Base-by-base conservation (phyloP, 2,888 invertebrate genomes). In the Nasonovia ribisnigri region DNA sequence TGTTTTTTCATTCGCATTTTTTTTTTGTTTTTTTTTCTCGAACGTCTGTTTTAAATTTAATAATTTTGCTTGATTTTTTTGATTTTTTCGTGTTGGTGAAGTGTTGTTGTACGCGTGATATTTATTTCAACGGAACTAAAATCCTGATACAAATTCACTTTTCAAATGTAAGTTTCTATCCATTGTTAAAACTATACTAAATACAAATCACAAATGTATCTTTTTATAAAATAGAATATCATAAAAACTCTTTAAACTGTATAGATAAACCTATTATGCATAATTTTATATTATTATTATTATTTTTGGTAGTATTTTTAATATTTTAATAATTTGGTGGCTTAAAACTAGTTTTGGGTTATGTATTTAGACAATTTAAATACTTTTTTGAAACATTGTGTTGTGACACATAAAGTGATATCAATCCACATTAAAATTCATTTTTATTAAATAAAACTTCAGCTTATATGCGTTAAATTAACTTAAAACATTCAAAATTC, bases 81-180 rank as follows among this genome's bases (percentile, higher is more conserved):
- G 1, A 10, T 92, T 20, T 42, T 91, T 46, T 29, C 57, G 84
- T 43, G 54, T 4, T 54, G 43, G 91, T 86, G 84, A 86, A 91
- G 84, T 91, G 57, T n/a, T n/a, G 29, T 84, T 43, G 43, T 84
- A 20, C 5, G 10, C 43, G 43, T 57, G 91, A 57, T 91, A 54
- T 20, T 84, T 91, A 26, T 54, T 84, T 26, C 24, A 1, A 84
- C n/a, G 20, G 16, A 54, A 20, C 43, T 57, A 46, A 13, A n/a
- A 43, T 91, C 43, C n/a, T 24, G 13, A 54, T 51, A 42, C 29
- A 84, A 84, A 43, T 29, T 91, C 20, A 54, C 24, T 29, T 84
- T 43, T 57, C 6, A 24, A 91, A 91, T 91, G 91, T 91, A 86
- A 91, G 91, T 91, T 60, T 43, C 29, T 24, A 84, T 46, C 29